A percentile compares a stretch with the other conserved stretches of the same genome.
phyloP scores from a whole-genome alignment of 23 tunicate species.

The Halocynthia aurantium region DNA sequence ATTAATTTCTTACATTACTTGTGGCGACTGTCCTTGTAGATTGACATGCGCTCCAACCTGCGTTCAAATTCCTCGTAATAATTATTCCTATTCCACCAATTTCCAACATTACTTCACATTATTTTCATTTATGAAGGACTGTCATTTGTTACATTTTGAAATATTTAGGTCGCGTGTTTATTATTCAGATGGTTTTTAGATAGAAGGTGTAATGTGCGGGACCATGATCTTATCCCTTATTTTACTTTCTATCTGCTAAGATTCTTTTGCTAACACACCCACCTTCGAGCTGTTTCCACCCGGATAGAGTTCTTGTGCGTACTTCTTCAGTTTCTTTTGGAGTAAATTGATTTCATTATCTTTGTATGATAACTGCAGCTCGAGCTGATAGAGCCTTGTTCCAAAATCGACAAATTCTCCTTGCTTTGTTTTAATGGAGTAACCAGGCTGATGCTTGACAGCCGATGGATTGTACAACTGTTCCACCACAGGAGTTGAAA shows the following conservation, averaged over 20 bases:
- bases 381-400: conserved; percentile 52
- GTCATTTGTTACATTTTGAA: no score
- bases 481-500: conserved; percentile 1
- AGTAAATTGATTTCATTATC: conserved; percentile 47
- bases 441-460: conserved; percentile 16
- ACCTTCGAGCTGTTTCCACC: conserved; percentile 40
- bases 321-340: conserved; percentile 40
- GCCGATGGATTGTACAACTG: conserved; percentile 13
- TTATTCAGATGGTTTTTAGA: no score
- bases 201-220: no score
- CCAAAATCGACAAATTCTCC: conserved; percentile 66
- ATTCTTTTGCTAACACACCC: neutral
- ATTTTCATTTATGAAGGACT: no score
- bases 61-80: no score
- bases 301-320: conserved; percentile 36
- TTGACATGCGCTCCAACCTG: no score
- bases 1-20: no score
- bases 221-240: neutral
- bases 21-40: no score
- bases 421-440: neutral
- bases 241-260: neutral
- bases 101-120: no score
- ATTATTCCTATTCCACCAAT: no score
- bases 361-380: conserved; percentile 54
- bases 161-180: no score